A percentile compares a stretch with the other conserved stretches of the same genome.
These are phyloP conservation scores for Drosophila sucinea DNA, from an alignment of 1,140 invertebrate genomes.

Conservation along the genomic window DNA sequence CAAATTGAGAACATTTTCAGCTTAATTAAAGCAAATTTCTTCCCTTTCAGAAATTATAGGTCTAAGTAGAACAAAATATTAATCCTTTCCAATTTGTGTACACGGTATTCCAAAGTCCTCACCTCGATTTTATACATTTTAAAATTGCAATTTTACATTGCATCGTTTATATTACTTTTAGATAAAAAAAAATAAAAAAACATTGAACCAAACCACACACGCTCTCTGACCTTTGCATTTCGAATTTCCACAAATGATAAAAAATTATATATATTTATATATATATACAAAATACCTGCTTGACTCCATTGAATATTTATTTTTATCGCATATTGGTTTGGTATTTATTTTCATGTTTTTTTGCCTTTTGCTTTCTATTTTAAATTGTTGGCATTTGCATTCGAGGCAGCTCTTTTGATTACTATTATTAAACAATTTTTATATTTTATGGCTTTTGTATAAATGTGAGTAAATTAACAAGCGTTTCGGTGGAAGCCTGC, in stretches of 20 bases:
- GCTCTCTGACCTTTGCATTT: slow-evolving; percentile 50
- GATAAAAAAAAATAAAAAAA: background rate
- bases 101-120: background rate
- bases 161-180: background rate
- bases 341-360: background rate
- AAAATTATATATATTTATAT: background rate
- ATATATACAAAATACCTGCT: slow-evolving; percentile 12
- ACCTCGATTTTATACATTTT: background rate
- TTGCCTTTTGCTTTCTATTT: slow-evolving; percentile 19
- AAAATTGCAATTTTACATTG: background rate
- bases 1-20: too few relatives aligned
- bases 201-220: background rate
- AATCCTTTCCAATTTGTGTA: background rate
- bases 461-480: slow-evolving; percentile 12
- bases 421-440: slow-evolving; percentile 34
- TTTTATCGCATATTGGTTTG: slow-evolving; percentile 26
- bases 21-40: too few relatives aligned
- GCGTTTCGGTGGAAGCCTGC: background rate
- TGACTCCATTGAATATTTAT: slow-evolving; percentile 16
- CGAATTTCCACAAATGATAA: slow-evolving; percentile 44
- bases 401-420: slow-evolving; percentile 25
- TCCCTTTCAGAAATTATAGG: too few relatives aligned
- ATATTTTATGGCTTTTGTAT: slow-evolving; percentile 10
- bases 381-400: slow-evolving; percentile 39
- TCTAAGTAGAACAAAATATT: too few relatives aligned